phyloP scores from a whole-genome alignment of 2,888 invertebrate genomes.

The Hypena proboscidalis region DNA sequence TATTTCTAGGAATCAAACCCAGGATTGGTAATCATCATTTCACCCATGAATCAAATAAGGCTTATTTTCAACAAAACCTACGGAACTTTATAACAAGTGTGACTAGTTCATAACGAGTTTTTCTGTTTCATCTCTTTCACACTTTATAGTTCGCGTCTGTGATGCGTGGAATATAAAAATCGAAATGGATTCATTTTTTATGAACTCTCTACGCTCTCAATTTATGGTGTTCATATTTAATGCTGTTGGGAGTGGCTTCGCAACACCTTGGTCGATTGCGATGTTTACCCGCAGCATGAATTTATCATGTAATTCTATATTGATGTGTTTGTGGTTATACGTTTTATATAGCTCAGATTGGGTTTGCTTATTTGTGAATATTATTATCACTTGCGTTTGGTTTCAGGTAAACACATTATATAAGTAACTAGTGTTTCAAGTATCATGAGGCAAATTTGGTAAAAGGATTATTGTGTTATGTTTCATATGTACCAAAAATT shows the following conservation, averaged over 20 bases:
- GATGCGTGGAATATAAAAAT: slow-evolving; percentile 48
- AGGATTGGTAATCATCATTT: too few relatives aligned
- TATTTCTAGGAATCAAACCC: too few relatives aligned
- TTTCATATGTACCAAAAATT: too few relatives aligned
- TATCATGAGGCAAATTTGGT: too few relatives aligned
- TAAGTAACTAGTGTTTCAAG: too few relatives aligned
- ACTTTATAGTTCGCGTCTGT: slow-evolving; percentile 42
- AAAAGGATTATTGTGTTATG: too few relatives aligned
- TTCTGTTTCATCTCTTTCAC: slow-evolving; percentile 39
- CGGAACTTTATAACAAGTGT: slow-evolving; percentile 14
- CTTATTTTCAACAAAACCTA: too few relatives aligned
- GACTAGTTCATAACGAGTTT: slow-evolving; percentile 8
- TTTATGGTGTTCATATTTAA: slow-evolving; percentile 48
- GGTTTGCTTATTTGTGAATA: too few relatives aligned
- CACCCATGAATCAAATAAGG: too few relatives aligned
- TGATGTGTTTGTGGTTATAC: slow-evolving; percentile 6
- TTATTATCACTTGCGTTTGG: too few relatives aligned
- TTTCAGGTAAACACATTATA: too few relatives aligned
- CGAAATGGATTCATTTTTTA: slow-evolving; percentile 42
- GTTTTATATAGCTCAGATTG: too few relatives aligned
- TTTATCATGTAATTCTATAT: slow-evolving; percentile 27
- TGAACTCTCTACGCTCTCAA: slow-evolving; percentile 38
- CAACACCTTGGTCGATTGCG: slow-evolving; percentile 36
- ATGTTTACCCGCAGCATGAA: slow-evolving; percentile 23
- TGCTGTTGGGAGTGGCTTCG: slow-evolving; percentile 34